A percentile compares a stretch with the other conserved stretches of the same genome.
Conservation (phyloP, 2,797 vertebrate species). For the Clarias laeviceps region DNA sequence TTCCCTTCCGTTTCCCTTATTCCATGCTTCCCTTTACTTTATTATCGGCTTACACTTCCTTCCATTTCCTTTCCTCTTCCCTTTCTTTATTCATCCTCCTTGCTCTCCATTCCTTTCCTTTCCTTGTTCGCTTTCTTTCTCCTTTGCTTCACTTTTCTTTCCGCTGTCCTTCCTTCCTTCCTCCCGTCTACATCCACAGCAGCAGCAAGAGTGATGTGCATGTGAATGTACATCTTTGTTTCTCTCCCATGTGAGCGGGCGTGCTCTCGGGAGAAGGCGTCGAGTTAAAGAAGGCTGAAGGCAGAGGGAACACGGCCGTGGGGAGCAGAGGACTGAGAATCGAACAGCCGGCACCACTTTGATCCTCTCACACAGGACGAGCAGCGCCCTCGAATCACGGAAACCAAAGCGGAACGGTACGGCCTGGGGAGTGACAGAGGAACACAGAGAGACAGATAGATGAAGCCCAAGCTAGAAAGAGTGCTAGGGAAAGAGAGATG, state of each 20-base stretch:
- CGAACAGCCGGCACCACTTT: conserved; percentile 46
- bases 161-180: conserved; percentile 36
- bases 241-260: conserved; percentile 65
- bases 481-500: not conserved
- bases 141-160: conserved; percentile 21
- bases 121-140: not conserved
- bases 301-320: conserved; percentile 16
- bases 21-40: not conserved
- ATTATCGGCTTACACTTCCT: not conserved
- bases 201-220: conserved; percentile 3
- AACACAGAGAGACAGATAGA: conserved; percentile 18
- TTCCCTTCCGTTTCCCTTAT: too few species aligned
- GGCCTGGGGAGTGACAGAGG: conserved; percentile 23
- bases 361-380: conserved; percentile 35
- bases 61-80: not conserved
- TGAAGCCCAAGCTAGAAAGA: not conserved
- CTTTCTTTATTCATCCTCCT: not conserved
- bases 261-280: conserved; percentile 37
- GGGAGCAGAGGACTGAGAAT: conserved; percentile 38
- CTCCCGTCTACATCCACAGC: conserved; percentile 10
- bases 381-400: conserved; percentile 24
- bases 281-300: conserved; percentile 27
- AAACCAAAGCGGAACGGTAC: conserved; percentile 37
- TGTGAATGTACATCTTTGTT: conserved; percentile 56
- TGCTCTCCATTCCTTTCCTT: not conserved